Base-by-base conservation (phyloP, 2,797 vertebrate species). In the Pseudochaenichthys georgianus region DNA sequence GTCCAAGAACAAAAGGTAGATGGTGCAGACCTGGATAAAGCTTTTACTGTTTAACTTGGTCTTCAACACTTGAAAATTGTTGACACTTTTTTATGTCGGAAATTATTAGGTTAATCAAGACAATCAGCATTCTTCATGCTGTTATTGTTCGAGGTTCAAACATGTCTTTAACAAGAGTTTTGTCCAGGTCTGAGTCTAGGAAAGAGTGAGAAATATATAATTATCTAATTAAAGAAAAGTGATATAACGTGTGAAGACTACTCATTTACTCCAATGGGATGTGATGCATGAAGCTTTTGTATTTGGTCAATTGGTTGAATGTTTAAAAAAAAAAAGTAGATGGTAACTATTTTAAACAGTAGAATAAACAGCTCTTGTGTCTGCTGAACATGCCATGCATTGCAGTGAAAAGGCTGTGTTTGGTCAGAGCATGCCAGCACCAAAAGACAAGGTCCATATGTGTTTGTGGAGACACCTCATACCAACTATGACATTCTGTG, bases 1-100 rank as follows among this genome's bases (percentile, higher is more conserved):
- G 78, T 79, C 83, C 45, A 84, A 89, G 55, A 88, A 75, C 58
- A 82, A 88, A 78, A 94, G 90, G 93, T 94, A 75, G 69, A 78
- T 5, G 19, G 64, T 52, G 6, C 80, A 65, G 70, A 77, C 31
- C 59, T 78, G 66, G 70, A 81, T 69, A 78, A 69, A 87, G 13
- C 3, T 19, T 58, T 23, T 9, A 60, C 5, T 50, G 4, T 19
- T 9, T 1, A 60, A 48, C 2, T 31, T 38, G 7, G 9, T 16
- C 13, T 47, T 3, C 1, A 38, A 7, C 10, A 8, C 10, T 28
- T 51, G 3, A 58, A 19, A 46, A 61, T n/a, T 34, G n/a, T 23
- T 11, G 5, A 23, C 12, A 28, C 11, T 21, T 4, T 41, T 57
- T n/a, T 19, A 50, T 17, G 3, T 60, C n/a, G 2, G 43, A 73